These are phyloP conservation scores for Drosophila subobscura DNA, from an alignment of 1,140 invertebrate genomes.

Conservation along the genomic window DNA sequence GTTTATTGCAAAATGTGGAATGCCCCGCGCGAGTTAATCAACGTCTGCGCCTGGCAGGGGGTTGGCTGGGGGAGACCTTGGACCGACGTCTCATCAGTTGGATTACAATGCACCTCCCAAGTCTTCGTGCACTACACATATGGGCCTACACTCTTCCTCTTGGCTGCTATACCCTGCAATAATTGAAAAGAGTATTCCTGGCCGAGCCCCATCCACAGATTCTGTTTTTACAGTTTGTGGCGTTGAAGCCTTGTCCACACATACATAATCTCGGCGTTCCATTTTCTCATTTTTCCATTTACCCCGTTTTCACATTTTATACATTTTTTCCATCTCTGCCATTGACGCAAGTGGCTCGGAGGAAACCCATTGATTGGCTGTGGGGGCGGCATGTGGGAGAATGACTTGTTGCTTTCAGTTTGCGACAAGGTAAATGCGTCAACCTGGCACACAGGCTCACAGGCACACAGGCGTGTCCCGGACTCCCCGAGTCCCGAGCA, in stretches of 20 bases:
- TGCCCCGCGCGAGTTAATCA: slow-evolving; percentile 66
- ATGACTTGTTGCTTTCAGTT: slow-evolving; percentile 70
- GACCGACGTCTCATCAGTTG: no score
- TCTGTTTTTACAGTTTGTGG: no score
- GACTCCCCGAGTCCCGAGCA: slow-evolving; percentile 35
- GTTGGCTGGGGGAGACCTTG: no score
- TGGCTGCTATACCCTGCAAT: no score
- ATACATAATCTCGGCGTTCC: background rate
- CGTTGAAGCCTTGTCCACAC: no score
- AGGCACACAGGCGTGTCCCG: no score
- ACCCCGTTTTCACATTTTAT: slow-evolving; percentile 1
- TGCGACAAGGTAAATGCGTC: slow-evolving; percentile 52
- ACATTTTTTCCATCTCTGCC: slow-evolving; percentile 37
- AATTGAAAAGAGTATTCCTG: no score
- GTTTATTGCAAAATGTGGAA: slow-evolving; percentile 73
- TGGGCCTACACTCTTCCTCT: no score
- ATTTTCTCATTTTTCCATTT: slow-evolving; percentile 28
- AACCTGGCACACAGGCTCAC: slow-evolving; percentile 37
- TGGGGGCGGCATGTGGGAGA: slow-evolving; percentile 23
- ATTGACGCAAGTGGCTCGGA: slow-evolving; percentile 19
- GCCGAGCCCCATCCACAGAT: no score
- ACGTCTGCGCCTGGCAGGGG: slow-evolving; percentile 3
- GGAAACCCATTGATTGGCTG: slow-evolving; percentile 26
- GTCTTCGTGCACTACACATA: no score
- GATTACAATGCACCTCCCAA: no score